phyloP scores from a whole-genome alignment of 2,888 invertebrate genomes.

The Conistra vaccinii region DNA sequence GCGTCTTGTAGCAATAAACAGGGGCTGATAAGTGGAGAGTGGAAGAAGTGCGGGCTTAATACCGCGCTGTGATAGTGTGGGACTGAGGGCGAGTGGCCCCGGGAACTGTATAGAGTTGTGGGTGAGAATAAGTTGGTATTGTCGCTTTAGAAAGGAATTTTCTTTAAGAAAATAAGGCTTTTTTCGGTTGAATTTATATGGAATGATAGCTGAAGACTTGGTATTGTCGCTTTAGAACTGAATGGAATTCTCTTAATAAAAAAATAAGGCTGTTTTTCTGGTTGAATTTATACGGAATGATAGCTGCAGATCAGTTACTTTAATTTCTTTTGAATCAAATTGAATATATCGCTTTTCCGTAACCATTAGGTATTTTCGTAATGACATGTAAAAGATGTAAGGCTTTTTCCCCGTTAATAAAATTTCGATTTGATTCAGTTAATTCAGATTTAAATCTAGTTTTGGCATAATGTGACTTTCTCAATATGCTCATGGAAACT shows the following conservation, averaged over 20 bases:
- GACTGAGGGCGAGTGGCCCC: conserved; percentile 27
- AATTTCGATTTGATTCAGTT: background rate
- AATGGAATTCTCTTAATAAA: background rate
- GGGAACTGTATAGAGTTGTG: conserved; percentile 46
- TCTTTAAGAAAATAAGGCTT: background rate
- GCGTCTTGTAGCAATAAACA: conserved; percentile 79
- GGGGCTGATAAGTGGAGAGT: conserved; percentile 68
- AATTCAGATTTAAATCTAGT: too few species aligned
- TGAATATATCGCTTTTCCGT: too few species aligned
- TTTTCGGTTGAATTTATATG: background rate
- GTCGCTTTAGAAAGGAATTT: background rate
- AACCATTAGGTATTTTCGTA: too few species aligned
- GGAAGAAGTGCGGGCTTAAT: conserved; percentile 62
- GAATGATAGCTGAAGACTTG: too few species aligned
- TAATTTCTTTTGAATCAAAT: too few species aligned
- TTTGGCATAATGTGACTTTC: background rate
- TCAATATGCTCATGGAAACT: background rate
- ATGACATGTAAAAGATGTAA: too few species aligned
- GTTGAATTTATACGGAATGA: background rate
- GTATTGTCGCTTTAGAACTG: background rate
- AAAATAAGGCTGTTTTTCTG: background rate
- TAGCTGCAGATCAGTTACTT: background rate
- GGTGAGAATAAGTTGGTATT: background rate
- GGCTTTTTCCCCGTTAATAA: background rate
- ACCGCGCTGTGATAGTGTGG: conserved; percentile 50